phyloP scores from a whole-genome alignment of 2,888 invertebrate genomes.

The Morpho helenor region DNA sequence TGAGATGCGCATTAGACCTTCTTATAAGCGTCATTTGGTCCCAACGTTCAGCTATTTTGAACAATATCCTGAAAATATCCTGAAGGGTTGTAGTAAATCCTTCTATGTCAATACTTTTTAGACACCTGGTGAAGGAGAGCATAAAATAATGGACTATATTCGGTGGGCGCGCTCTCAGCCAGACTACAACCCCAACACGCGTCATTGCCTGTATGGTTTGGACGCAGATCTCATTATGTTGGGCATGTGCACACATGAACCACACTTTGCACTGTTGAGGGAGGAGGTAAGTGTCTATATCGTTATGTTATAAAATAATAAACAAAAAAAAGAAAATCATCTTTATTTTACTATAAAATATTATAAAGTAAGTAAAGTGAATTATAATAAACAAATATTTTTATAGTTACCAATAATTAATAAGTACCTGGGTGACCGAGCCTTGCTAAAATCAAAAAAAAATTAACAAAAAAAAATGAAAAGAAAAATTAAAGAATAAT shows the following conservation, averaged over 20 bases:
- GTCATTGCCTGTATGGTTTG: conserved; percentile 97
- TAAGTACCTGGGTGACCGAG: too few species aligned
- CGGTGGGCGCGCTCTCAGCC: conserved; percentile 90
- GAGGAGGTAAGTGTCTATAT: conserved; percentile 85
- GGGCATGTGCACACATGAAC: conserved; percentile 96
- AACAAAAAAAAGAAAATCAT: neutral
- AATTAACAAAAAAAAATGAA: too few species aligned
- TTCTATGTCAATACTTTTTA: conserved; percentile 36
- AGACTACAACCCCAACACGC: conserved; percentile 92
- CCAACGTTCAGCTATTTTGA: too few species aligned
- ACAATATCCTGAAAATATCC: too few species aligned
- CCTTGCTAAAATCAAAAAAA: too few species aligned
- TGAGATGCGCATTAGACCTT: too few species aligned
- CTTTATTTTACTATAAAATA: neutral
- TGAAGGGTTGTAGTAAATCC: too few species aligned
- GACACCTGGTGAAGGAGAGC: conserved; percentile 98
- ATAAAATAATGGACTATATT: conserved; percentile 99
- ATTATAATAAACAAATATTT: neutral
- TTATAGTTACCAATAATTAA: neutral
- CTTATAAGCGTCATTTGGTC: too few species aligned
- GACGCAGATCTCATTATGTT: conserved; percentile 99
- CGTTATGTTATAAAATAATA: too few species aligned
- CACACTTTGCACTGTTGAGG: conserved; percentile 94
- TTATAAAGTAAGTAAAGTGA: neutral
- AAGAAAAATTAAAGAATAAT: too few species aligned